Conservation (phyloP, 2,113 vertebrate genomes). For the Scophthalmus maximus region DNA sequence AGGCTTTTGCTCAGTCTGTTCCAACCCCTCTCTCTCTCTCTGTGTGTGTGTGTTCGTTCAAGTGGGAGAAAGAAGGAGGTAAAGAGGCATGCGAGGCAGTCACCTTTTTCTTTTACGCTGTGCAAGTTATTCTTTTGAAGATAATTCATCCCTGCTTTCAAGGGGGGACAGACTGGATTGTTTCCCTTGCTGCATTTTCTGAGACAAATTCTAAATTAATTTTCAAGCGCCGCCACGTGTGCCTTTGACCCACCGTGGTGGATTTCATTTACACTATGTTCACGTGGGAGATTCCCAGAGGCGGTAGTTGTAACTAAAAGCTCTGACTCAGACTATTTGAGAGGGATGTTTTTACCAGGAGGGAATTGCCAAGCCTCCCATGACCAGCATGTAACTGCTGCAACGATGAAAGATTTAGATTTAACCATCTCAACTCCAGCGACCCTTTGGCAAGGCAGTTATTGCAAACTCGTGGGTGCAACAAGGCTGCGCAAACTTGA, state of each 20-base stretch:
- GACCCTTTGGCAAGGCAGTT: not conserved
- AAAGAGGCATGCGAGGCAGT: constrained; percentile 23
- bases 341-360: constrained; percentile 1
- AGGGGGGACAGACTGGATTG: constrained; percentile 45
- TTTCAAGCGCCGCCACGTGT: constrained; percentile 21
- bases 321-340: not conserved
- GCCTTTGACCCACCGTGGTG: constrained; percentile 16
- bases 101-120: constrained; percentile 39
- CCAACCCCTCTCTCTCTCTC: constrained; percentile 3
- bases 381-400: not conserved
- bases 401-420: not conserved
- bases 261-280: constrained; percentile 12
- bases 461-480: not conserved
- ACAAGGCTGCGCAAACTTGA: not conserved
- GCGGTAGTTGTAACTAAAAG: not conserved
- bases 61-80: not conserved
- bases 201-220: constrained; percentile 46
- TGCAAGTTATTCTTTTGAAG: constrained; percentile 59
- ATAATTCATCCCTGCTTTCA: constrained; percentile 54
- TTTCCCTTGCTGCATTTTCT: constrained; percentile 40
- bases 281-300: not conserved
- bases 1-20: constrained; percentile 29
- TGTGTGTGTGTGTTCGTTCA: constrained; percentile 19
- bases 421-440: not conserved
- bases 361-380: not conserved